Base-by-base conservation (phyloP, 2,888 invertebrate species). In the Clepsis dumicolana region DNA sequence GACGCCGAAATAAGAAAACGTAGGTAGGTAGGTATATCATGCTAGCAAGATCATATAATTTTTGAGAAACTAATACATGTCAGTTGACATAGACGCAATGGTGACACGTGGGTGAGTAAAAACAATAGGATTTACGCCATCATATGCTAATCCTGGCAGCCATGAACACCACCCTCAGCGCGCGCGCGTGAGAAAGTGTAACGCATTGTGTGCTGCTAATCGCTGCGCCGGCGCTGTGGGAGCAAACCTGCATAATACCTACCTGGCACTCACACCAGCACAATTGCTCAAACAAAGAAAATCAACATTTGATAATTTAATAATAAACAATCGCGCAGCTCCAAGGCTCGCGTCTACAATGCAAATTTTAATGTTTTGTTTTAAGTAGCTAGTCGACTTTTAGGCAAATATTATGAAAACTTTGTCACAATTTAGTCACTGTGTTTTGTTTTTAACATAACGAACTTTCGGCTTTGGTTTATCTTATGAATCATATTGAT, bases 171-270 rank as follows among this genome's bases (percentile, higher is more conserved):
- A 48, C 48, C 48, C 48, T 18, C 21, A 16, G 27, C n/a, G 48
- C 44, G 63, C 59, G 62, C 65, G 63, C 86, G 87, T 90, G 89
- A 82, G 89, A 90, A 89, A 83, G 75, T 77, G 77, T 84, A 85
- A 72, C 81, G 80, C 78, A 83, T 84, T 87, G 85, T 85, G 71
- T 74, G 72, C 50, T 67, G 29, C 71, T 71, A 72, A 67, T 70
- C 68, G 69, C 60, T n/a, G 38, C 41, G 38, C 38, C 44, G 35
- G 69, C 64, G 71, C 74, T 78, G 81, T 82, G 83, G 76, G 82
- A 82, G 81, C 74, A 54, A 70, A 64, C 72, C 35, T 64, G 69
- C 56, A 61, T 65, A 71, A 68, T 71, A 38, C 27, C 59, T 70
- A 72, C 72, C 44, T 44, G 56, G 54, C 68, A 71, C 66, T 70